Conservation (phyloP, 2,797 vertebrate genomes). For the Catostomus latipinnis region DNA sequence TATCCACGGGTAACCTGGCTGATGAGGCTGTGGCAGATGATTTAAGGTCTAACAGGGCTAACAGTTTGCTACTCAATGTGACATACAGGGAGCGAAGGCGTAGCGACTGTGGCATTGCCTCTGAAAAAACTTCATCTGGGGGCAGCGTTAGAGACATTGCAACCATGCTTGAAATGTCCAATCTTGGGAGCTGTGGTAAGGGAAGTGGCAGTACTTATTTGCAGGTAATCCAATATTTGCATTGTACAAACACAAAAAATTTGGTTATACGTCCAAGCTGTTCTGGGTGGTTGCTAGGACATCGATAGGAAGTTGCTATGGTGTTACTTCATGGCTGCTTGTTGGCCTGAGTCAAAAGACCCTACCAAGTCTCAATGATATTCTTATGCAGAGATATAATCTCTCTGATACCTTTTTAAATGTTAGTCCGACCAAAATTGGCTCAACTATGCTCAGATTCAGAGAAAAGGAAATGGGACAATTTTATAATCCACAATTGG, state of each 20-base stretch:
- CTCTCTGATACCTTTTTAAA: too few species aligned
- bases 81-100: constrained; percentile 84
- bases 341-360: too few species aligned
- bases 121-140: constrained; percentile 73
- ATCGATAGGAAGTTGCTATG: too few species aligned
- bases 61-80: constrained; percentile 70
- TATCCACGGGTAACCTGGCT: constrained; percentile 85
- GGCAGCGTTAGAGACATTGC: constrained; percentile 96
- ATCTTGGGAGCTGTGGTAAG: constrained; percentile 86
- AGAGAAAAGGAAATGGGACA: too few species aligned
- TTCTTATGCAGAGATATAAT: too few species aligned
- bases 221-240: constrained; percentile 68
- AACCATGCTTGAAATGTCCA: constrained; percentile 93
- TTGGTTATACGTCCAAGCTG: too few species aligned
- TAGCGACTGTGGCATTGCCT: constrained; percentile 84
- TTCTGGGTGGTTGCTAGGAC: too few species aligned
- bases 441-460: too few species aligned
- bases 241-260: background rate
- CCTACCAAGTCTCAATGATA: too few species aligned
- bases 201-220: constrained; percentile 69
- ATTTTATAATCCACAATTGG: too few species aligned
- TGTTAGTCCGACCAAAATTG: too few species aligned
- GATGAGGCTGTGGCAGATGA: constrained; percentile 73
- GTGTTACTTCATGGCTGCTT: too few species aligned
- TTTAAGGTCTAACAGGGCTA: constrained; percentile 48